These are phyloP conservation scores for Platypus cylindrus DNA, from an alignment of 2,888 invertebrate genomes.

Conservation along the genomic window DNA sequence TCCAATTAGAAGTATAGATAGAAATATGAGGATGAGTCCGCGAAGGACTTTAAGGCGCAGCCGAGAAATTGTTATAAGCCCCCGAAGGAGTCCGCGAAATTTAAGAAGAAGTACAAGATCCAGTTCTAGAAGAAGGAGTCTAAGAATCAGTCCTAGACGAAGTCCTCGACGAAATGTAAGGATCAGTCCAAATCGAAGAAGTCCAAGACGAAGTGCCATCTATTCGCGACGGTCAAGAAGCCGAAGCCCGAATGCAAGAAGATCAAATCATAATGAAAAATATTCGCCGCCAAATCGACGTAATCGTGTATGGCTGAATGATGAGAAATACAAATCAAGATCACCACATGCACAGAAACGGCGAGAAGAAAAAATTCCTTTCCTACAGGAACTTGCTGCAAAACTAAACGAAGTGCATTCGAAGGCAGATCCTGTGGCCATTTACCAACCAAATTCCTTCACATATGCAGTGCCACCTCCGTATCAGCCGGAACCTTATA, in stretches of 20 bases:
- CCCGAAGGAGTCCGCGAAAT: slow-evolving; percentile 2
- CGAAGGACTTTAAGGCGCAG: too few species aligned
- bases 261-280: slow-evolving; percentile 12
- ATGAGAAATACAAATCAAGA: slow-evolving; percentile 11
- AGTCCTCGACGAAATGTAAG: slow-evolving; percentile 4
- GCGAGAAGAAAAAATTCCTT: slow-evolving; percentile 24
- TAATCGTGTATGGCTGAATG: too few species aligned
- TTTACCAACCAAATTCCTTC: slow-evolving; percentile 1
- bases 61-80: too few species aligned
- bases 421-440: slow-evolving; percentile 9
- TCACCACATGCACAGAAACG: slow-evolving; percentile 11
- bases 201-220: slow-evolving; percentile 10
- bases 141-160: slow-evolving; percentile 3
- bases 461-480: slow-evolving; percentile 1
- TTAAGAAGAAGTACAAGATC: neutral
- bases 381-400: slow-evolving; percentile 31
- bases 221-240: slow-evolving; percentile 9
- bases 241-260: slow-evolving; percentile 5
- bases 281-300: slow-evolving; percentile 10
- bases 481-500: slow-evolving; percentile 5
- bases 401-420: slow-evolving; percentile 24
- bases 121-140: slow-evolving; percentile 4
- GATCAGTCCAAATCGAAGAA: slow-evolving; percentile 2
- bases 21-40: too few species aligned
- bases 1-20: slow-evolving; percentile 8